These are phyloP conservation scores for Conopomorpha cramerella DNA, from an alignment of 1,140 invertebrate species.

Conservation along the genomic window DNA sequence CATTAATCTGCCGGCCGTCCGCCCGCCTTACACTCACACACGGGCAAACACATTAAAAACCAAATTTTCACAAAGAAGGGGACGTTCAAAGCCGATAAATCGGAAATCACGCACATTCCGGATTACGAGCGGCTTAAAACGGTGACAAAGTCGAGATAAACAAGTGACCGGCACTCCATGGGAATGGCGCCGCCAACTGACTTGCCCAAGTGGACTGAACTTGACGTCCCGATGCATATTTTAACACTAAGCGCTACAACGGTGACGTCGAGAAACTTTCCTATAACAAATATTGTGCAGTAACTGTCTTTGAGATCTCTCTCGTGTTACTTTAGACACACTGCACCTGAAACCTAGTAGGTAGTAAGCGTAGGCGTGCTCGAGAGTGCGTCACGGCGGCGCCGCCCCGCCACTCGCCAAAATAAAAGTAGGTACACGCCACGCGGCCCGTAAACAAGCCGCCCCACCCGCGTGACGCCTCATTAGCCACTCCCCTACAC, in stretches of 20 bases:
- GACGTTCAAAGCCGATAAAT: too few relatives aligned
- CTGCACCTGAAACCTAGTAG: too few relatives aligned
- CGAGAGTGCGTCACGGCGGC: conserved; percentile 16
- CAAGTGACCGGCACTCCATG: conserved; percentile 23
- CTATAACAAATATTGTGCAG: too few relatives aligned
- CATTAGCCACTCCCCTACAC: conserved; percentile 53
- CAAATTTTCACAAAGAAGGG: too few relatives aligned
- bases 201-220: conserved; percentile 35
- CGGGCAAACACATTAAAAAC: too few relatives aligned
- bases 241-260: conserved; percentile 46
- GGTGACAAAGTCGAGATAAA: conserved; percentile 34
- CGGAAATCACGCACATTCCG: conserved; percentile 1
- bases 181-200: conserved; percentile 25
- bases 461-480: conserved; percentile 53
- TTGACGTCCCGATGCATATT: conserved; percentile 49
- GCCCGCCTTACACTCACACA: too few relatives aligned
- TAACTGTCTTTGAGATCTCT: too few relatives aligned
- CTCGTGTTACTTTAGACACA: too few relatives aligned
- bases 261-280: conserved; percentile 23
- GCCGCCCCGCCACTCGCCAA: conserved; percentile 28
- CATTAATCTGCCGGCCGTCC: conserved; percentile 29
- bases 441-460: conserved; percentile 34
- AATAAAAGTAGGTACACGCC: conserved; percentile 35
- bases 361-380: conserved; percentile 12
- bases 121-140: conserved; percentile 13